Evolutionary conservation across 1,140 invertebrate genomes (phyloP), one percentile per base, ranked within the genome.

Genomic region (Bombus turneri): DNA sequence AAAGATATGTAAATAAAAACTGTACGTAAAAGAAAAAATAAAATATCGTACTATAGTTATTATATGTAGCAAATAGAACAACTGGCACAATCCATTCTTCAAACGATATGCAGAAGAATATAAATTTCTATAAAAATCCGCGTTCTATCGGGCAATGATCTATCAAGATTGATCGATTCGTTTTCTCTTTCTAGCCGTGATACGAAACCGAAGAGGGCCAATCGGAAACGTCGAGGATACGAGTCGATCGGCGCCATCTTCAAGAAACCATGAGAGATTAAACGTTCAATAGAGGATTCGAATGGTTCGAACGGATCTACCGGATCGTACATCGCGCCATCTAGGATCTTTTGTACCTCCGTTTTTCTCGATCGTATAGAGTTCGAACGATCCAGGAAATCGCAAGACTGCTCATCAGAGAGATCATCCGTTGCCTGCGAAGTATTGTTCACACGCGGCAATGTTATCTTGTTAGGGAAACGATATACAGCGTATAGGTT

Each of bases 141-240:
- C 43, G 15, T 62, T 62, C 3, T 62, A 62, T 62, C 59, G 25
- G 31, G 13, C 62, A 10, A 66, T 15, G 6, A 64, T 31, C n/a
- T 8, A 62, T 62, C 15, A 6, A 41, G 37, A 76, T 10, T 59
- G 28, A 59, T 1, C 0, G 47, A 47, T 28, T 3, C 4, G 6
- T 15, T 39, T 15, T 25, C 41, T 25, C 73, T 15, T 86, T 89
- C 59, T 81, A 90, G 75, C 28, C 87, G 22, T 90, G 88, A 89
- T 83, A 53, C 28, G 28, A 1, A 83, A 82, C 18, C 53, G 84
- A 81, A 66, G 18, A n/a, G 76, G 39, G 66, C 83, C 39, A 43
- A 31, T 18, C 66, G 43, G 53, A 43, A 83, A 57, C 34, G 64
- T 62, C 34, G 39, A 57, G 57, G 43, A 76, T 68, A 68, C 77